phyloP scores from a whole-genome alignment of 2,888 invertebrate species.

The Ichneumon xanthorius region DNA sequence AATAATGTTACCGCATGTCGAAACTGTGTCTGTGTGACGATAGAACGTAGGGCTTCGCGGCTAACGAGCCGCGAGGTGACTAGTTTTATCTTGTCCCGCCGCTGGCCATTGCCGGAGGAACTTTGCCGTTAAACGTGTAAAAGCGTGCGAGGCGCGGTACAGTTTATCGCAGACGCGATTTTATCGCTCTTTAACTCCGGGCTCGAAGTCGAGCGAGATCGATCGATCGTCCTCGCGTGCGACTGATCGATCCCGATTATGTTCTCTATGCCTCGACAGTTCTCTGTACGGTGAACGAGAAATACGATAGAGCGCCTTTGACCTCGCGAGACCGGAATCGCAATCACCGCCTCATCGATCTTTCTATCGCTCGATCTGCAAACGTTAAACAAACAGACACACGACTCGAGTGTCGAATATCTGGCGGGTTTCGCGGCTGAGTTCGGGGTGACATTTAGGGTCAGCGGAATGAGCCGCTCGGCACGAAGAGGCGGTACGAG shows the following conservation, averaged over 20 bases:
- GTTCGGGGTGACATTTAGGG: background rate
- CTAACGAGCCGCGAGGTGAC: constrained; percentile 55
- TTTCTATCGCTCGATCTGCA: background rate
- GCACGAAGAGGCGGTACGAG: background rate
- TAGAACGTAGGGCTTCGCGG: constrained; percentile 52
- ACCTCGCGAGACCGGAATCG: constrained; percentile 15
- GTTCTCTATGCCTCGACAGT: background rate
- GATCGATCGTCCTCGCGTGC: constrained; percentile 54
- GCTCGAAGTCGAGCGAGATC: constrained; percentile 60
- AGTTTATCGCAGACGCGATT: constrained; percentile 67
- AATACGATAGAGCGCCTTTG: constrained; percentile 26
- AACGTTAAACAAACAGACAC: background rate
- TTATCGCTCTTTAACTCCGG: constrained; percentile 56
- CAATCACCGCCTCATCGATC: background rate
- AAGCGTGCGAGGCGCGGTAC: constrained; percentile 54
- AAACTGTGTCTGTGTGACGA: constrained; percentile 29
- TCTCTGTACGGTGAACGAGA: background rate
- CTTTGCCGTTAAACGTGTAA: constrained; percentile 46
- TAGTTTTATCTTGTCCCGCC: constrained; percentile 34
- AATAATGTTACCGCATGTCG: constrained; percentile 4
- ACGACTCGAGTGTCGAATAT: background rate
- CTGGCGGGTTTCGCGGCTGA: background rate
- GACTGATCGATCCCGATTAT: constrained; percentile 60
- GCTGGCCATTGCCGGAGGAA: background rate
- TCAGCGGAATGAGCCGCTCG: background rate